These are phyloP conservation scores for Procavia capensis DNA, from an alignment of 2,113 vertebrate genomes.

Conservation along the genomic window DNA sequence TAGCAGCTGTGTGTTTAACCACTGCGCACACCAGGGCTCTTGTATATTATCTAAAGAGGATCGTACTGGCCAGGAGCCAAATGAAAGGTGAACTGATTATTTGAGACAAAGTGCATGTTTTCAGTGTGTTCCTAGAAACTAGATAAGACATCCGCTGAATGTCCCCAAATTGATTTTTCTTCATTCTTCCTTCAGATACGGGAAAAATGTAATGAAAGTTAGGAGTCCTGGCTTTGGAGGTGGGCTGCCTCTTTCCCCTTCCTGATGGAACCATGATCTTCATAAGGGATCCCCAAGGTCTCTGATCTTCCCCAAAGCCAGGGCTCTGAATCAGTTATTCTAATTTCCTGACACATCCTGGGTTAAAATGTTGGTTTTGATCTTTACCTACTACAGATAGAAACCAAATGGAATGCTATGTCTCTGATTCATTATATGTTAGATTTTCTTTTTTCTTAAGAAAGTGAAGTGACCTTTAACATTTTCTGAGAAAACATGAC, in stretches of 20 bases:
- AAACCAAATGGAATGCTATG: conserved; percentile 13
- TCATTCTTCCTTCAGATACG: too few species aligned
- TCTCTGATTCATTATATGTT: conserved; percentile 61
- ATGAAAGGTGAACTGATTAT: not conserved
- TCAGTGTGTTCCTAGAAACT: not conserved
- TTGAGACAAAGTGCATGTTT: not conserved
- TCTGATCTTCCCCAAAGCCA: not conserved
- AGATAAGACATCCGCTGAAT: not conserved
- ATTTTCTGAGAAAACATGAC: conserved; percentile 68
- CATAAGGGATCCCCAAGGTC: rapidly evolving
- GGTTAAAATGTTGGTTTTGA: conserved; percentile 67
- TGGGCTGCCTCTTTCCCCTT: not conserved
- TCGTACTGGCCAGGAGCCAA: not conserved
- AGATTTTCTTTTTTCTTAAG: conserved; percentile 35
- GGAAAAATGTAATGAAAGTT: not conserved
- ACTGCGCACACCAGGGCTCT: not conserved
- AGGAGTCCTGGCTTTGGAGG: too few species aligned
- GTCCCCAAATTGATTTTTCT: not conserved
- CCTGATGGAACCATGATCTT: not conserved
- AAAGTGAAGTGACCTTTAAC: conserved; percentile 73
- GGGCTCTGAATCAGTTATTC: not conserved
- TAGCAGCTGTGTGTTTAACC: not conserved
- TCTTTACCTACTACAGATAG: conserved; percentile 48
- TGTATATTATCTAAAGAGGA: not conserved
- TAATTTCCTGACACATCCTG: not conserved